Evolutionary conservation across 2,888 invertebrate genomes (phyloP), one percentile per base, ranked within the genome.

Genomic region (Acanthoscelides obtectus): DNA sequence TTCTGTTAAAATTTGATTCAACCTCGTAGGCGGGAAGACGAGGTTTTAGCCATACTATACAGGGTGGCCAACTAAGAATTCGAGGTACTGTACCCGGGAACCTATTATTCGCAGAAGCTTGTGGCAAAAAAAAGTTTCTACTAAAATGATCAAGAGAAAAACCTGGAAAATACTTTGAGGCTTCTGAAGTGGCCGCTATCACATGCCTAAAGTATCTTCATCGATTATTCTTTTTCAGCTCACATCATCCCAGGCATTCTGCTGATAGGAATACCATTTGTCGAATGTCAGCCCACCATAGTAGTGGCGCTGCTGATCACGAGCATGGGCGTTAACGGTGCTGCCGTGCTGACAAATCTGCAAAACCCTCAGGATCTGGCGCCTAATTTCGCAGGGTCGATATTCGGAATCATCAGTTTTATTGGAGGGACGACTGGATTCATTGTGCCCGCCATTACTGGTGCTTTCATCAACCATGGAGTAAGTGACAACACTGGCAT

Each of bases 221-320:
- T n/a, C n/a, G n/a, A n/a, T 67, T 76, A 76, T 79, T 70, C 27
- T 74, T 69, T 81, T 80, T 72, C 77, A 89, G 89, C 89, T 0
- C 89, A 89, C 82, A 82, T 89, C 21, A 79, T 89, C 5, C 89
- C 89, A 0, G 89, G 88, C 0, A 74, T 87, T 1, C 84, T 88
- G 0, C 84, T 89, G 17, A 77, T 79, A 64, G 69, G 75, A 2
- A 80, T 81, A 64, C 70, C 75, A 8, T 74, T 78, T 3, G 73
- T 75, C 3, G 77, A 77, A 21, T 80, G 79, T 66, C 73, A 79
- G 64, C 69, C 75, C 66, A 22, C 74, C 6, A 75, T 75, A 19
- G 79, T 78, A 0, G 75, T 81, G 8, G 72, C 72, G 0, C 71
- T 82, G n/a, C 71, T 81, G 20, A 75, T 79, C 1, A 69, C 80